phyloP scores from a whole-genome alignment of 2,888 invertebrate genomes.

The Shargacucullia verbasci region DNA sequence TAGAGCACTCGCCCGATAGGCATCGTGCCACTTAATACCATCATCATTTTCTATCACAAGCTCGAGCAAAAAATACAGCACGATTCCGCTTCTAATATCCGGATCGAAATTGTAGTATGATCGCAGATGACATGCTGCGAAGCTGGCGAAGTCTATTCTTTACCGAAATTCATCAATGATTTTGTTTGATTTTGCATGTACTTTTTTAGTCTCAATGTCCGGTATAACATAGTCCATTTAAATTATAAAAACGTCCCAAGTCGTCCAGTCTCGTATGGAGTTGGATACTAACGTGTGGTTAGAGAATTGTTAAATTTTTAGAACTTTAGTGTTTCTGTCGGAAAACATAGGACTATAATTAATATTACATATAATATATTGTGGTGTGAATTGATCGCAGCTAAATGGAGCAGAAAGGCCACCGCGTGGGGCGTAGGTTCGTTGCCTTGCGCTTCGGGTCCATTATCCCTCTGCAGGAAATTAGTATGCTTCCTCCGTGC shows the following conservation, averaged over 20 bases:
- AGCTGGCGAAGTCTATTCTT: background rate
- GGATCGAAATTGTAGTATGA: slow-evolving; percentile 11
- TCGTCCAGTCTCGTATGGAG: too few relatives aligned
- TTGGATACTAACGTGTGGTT: too few relatives aligned
- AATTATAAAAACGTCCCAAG: too few relatives aligned
- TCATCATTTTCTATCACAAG: slow-evolving; percentile 1
- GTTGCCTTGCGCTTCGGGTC: slow-evolving; percentile 1
- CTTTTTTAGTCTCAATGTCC: background rate
- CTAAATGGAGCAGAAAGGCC: slow-evolving; percentile 6
- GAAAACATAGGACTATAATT: background rate
- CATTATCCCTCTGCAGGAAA: slow-evolving; percentile 6
- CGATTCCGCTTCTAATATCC: slow-evolving; percentile 15
- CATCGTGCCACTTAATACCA: slow-evolving; percentile 6
- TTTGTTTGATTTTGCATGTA: background rate
- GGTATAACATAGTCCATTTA: too few relatives aligned
- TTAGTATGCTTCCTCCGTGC: slow-evolving; percentile 24
- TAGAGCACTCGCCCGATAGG: slow-evolving; percentile 16
- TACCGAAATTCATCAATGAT: background rate
- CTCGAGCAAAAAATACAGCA: slow-evolving; percentile 10
- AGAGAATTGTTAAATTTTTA: background rate
- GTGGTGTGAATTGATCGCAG: slow-evolving; percentile 10
- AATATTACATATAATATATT: too few relatives aligned
- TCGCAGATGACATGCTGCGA: slow-evolving; percentile 12
- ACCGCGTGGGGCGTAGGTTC: background rate
- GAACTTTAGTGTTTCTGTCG: background rate